Evolutionary conservation across 2,113 vertebrate genomes (phyloP).

Genomic region (Chrysemys picta): DNA sequence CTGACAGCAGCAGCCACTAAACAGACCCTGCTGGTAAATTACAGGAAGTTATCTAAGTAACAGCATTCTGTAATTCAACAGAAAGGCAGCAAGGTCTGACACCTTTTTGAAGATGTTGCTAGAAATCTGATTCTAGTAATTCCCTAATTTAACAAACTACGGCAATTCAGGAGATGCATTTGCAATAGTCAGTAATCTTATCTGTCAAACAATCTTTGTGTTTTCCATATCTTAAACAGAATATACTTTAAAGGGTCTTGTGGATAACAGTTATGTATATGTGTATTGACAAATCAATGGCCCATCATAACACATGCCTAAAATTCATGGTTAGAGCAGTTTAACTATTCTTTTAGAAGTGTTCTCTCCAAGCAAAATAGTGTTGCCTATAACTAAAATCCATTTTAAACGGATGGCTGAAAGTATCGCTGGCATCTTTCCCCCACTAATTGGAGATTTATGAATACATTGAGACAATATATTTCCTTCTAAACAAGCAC

Average conservation of each 20-base stretch:
- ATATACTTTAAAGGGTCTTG: background rate
- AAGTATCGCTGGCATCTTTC: background rate
- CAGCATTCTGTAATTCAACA: constrained; percentile 65
- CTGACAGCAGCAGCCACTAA: constrained; percentile 24
- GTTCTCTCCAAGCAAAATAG: background rate
- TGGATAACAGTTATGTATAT: background rate
- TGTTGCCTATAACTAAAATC: background rate
- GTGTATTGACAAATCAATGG: background rate
- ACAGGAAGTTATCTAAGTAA: constrained; percentile 80
- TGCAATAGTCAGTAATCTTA: background rate
- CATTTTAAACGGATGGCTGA: background rate
- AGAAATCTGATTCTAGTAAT: constrained; percentile 19
- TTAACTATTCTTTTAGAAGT: background rate
- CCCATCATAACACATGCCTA: background rate
- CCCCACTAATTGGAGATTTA: background rate
- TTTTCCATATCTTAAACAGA: background rate
- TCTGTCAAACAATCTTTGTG: background rate
- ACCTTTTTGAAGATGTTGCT: constrained; percentile 50
- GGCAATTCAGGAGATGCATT: background rate
- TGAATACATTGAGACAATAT: background rate
- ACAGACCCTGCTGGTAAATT: constrained; percentile 70
- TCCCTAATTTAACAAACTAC: background rate
- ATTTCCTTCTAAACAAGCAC: background rate
- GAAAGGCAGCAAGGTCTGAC: constrained; percentile 46
- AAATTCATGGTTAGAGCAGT: background rate